phyloP scores from a whole-genome alignment of 2,888 invertebrate species.

The Nycteola revayana region DNA sequence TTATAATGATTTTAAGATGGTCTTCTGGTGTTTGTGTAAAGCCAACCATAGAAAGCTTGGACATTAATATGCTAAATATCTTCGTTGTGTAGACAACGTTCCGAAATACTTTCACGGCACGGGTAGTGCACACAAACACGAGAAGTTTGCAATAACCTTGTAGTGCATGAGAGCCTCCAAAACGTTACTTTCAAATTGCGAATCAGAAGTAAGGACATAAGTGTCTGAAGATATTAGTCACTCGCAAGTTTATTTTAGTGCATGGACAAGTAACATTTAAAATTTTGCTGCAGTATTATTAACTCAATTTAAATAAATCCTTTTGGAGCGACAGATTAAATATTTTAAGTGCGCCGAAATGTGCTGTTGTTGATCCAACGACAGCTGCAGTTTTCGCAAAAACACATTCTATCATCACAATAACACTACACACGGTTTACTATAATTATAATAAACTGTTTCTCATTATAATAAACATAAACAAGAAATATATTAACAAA shows the following conservation, averaged over 20 bases:
- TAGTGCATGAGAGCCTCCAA: slow-evolving; percentile 51
- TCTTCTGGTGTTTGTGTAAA: slow-evolving; percentile 41
- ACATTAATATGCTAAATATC: slow-evolving; percentile 76
- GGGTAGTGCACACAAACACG: slow-evolving; percentile 66
- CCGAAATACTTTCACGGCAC: slow-evolving; percentile 77
- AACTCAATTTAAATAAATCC: slow-evolving; percentile 35
- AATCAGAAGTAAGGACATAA: slow-evolving; percentile 29
- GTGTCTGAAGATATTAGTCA: slow-evolving; percentile 1
- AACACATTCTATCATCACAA: slow-evolving; percentile 40
- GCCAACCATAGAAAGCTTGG: slow-evolving; percentile 68
- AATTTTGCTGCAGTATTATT: slow-evolving; percentile 26
- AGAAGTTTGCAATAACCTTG: slow-evolving; percentile 61
- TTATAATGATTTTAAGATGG: no score
- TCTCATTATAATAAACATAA: slow-evolving; percentile 12
- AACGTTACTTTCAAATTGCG: slow-evolving; percentile 48
- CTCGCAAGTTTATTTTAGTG: neutral
- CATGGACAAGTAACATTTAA: slow-evolving; percentile 4
- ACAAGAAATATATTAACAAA: slow-evolving; percentile 44
- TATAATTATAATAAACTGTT: slow-evolving; percentile 31
- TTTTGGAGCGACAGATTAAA: slow-evolving; percentile 21
- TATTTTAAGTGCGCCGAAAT: slow-evolving; percentile 43
- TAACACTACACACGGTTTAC: slow-evolving; percentile 44
- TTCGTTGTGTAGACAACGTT: slow-evolving; percentile 63
- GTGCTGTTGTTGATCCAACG: slow-evolving; percentile 29
- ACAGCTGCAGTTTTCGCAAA: slow-evolving; percentile 55